Base-by-base conservation (phyloP, 2,113 vertebrate genomes). In the Ploceus nigricollis region DNA sequence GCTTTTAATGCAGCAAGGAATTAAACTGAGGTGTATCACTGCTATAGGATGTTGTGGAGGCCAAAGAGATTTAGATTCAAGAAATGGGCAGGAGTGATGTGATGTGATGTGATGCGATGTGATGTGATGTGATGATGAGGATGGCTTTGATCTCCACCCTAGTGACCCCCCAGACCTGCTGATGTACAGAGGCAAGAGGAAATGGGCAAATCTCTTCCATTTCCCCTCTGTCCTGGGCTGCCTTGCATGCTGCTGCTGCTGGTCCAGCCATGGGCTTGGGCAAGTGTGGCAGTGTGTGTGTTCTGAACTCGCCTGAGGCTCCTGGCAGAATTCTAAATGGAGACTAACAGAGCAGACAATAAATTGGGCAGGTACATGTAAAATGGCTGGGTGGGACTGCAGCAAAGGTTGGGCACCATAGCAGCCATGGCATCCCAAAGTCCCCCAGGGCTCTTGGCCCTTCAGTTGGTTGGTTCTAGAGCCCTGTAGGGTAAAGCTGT, bases 281-380 rank as follows among this genome's bases (percentile, higher is more conserved):
- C 28, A 14, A 6, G n/a, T 15, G 3, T 0, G 0, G 66, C 3
- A 5, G 28, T 50, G 51, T 54, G 57, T 17, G 23, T 61, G 40
- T 58, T 54, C 20, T 80, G 71, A 76, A 11, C 40, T 37, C 37
- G 51, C 20, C 16, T 47, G 64, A 53, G 76, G n/a, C 20, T 93
- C 12, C 33, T 61, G n/a, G 37, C 31, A 61, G 80, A 70, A 77
- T 48, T 68, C 39, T 35, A 19, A 33, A 12, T 23, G 8, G 28
- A 39, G 7, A n/a, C 33, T n/a, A 40, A 24, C 2, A 13, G 25
- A 78, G 44, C 39, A 72, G 70, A 50, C 47, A 87, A 12, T n/a
- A 76, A 63, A 44, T 11, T n/a, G 65, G 25, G 58, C 53, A 77
- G 28, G 66, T n/a, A 69, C 45, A 22, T 2, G 1, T 39, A 27